Evolutionary conservation across 2,797 vertebrate genomes (phyloP), one percentile per base, ranked within the genome.

Genomic region (Furcifer pardalis): DNA sequence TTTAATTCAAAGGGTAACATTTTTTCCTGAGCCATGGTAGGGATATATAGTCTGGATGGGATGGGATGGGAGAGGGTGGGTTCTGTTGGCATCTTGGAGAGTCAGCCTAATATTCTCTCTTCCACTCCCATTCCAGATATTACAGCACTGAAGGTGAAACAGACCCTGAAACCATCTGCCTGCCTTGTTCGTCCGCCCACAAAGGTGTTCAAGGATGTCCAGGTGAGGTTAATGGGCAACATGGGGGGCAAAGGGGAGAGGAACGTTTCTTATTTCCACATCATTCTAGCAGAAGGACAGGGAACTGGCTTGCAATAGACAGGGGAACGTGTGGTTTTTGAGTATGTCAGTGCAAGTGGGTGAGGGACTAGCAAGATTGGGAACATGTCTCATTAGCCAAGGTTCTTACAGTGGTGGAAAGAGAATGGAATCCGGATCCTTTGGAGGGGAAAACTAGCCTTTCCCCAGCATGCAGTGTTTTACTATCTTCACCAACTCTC

Each of bases 171-270:
- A 79, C 81, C 52, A 84, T 60, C 9, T 97, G 96, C 82, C 88
- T 93, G 35, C 95, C 93, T 0, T 96, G 96, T 8, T 49, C 93
- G 49, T 19, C 84, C 4, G 88, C 92, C 30, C 89, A 93, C 56
- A 85, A 4, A 71, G 89, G 86, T 79, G 84, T 87, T 27, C 89
- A 1, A 0, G 86, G 88, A n/a, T 96, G 96, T 88, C 37, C 90
- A 76, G 95, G 96, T 96, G 87, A 94, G 95, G 87, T 60, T 3
- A n/a, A 23, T 15, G 9, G 19, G n/a, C n/a, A 13, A 5, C 12
- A n/a, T 3, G 19, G 13, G 6, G 6, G 1, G 19, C 12, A 42
- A 10, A 71, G 8, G 25, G 23, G 23, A 23, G 10, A 19, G 68
- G 19, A 40, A 65, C 4, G 15, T 23, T 9, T 19, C 23, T 30